phyloP scores from a whole-genome alignment of 2,797 vertebrate species.

The Telmatherina bonti region DNA sequence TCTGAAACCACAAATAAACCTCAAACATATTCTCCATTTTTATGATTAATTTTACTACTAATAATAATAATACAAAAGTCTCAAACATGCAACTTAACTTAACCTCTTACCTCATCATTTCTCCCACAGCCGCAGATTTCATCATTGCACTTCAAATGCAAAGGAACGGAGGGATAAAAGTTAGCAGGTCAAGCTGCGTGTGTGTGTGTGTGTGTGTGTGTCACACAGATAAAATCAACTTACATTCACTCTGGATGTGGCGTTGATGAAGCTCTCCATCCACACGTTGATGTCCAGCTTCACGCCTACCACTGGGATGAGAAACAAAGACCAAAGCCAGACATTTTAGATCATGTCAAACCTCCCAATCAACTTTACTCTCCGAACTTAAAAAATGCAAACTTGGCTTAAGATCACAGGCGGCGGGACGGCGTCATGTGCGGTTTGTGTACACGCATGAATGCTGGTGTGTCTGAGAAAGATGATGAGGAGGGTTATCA shows the following conservation, averaged over 20 bases:
- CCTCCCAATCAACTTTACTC: slow-evolving; percentile 74
- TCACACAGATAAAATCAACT: slow-evolving; percentile 63
- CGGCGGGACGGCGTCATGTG: slow-evolving; percentile 61
- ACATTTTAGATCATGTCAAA: slow-evolving; percentile 66
- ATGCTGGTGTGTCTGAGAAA: slow-evolving; percentile 45
- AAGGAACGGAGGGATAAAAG: slow-evolving; percentile 4
- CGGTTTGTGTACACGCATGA: slow-evolving; percentile 63
- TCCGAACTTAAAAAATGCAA: slow-evolving; percentile 65
- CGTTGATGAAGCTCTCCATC: slow-evolving; percentile 93
- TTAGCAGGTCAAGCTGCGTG: not conserved
- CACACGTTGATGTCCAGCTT: slow-evolving; percentile 90
- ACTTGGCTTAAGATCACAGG: slow-evolving; percentile 76
- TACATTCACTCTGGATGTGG: slow-evolving; percentile 88
- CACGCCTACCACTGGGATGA: slow-evolving; percentile 91
- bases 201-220: not conserved
- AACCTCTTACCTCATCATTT: slow-evolving; percentile 86
- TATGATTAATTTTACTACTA: no score
- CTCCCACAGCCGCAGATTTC: slow-evolving; percentile 93
- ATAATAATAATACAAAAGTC: no score
- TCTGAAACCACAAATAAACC: slow-evolving; percentile 74
- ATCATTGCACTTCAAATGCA: slow-evolving; percentile 88
- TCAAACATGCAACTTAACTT: no score
- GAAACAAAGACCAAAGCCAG: slow-evolving; percentile 58
- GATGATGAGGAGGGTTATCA: slow-evolving; percentile 37
- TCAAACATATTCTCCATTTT: slow-evolving; percentile 1